phyloP scores from a whole-genome alignment of 2,888 invertebrate species.

The Drosophila suboccidentalis region DNA sequence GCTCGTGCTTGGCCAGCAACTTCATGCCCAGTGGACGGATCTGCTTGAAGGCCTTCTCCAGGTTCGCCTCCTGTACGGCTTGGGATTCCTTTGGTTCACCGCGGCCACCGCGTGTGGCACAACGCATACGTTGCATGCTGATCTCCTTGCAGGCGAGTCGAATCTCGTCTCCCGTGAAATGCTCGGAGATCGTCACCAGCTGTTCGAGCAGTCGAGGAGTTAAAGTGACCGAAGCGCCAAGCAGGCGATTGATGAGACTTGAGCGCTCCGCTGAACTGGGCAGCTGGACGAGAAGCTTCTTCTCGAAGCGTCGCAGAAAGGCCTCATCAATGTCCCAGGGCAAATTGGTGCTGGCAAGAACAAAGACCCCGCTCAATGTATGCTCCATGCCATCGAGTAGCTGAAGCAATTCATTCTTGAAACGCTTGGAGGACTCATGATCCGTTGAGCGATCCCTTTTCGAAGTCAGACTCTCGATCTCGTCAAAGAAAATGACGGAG shows the following conservation, averaged over 20 bases:
- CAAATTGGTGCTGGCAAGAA: constrained; percentile 94
- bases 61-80: constrained; percentile 26
- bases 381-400: constrained; percentile 93
- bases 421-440: constrained; percentile 94
- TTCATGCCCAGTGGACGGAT: constrained; percentile 87
- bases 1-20: constrained; percentile 87
- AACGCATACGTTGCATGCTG: constrained; percentile 92
- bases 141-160: constrained; percentile 95
- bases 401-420: constrained; percentile 95
- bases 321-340: constrained; percentile 98
- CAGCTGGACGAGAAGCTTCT: constrained; percentile 92
- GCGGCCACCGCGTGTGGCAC: constrained; percentile 44
- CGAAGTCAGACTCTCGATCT: constrained; percentile 94
- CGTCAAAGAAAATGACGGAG: constrained; percentile 96
- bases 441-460: constrained; percentile 88
- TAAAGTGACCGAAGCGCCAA: constrained; percentile 81
- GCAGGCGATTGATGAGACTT: constrained; percentile 89
- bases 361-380: constrained; percentile 89
- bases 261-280: constrained; percentile 90
- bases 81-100: constrained; percentile 39
- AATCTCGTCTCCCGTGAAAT: constrained; percentile 96
- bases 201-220: constrained; percentile 77
- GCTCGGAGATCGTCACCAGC: constrained; percentile 88
- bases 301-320: constrained; percentile 94
- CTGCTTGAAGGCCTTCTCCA: constrained; percentile 80